Evolutionary conservation across 2,113 vertebrate species (phyloP).

Genomic region (Vulpes ferrilata): DNA sequence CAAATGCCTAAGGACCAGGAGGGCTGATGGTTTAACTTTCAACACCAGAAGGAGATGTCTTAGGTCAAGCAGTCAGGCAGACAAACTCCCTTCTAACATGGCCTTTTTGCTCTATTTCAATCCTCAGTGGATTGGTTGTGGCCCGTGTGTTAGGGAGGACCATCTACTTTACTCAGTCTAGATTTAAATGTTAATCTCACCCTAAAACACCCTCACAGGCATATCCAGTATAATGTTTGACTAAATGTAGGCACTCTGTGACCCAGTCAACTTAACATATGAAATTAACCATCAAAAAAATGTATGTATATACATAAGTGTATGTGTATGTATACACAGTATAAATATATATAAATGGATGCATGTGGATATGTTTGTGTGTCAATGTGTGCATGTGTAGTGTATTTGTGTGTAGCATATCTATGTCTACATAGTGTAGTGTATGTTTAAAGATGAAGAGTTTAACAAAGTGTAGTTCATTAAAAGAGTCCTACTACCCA

Average conservation of each 20-base stretch:
- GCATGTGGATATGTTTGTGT: neutral
- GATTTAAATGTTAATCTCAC: neutral
- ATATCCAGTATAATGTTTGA: neutral
- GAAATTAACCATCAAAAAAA: neutral
- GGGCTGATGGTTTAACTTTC: neutral
- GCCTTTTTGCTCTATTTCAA: neutral
- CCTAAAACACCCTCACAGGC: neutral
- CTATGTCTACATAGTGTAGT: neutral
- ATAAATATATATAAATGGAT: neutral
- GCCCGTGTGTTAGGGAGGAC: neutral
- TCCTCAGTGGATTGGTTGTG: neutral
- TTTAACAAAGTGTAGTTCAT: neutral
- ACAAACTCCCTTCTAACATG: neutral
- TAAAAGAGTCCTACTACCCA: constrained; percentile 1
- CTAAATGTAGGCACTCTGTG: neutral
- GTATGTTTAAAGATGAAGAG: constrained; percentile 5
- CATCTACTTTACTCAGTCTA: neutral
- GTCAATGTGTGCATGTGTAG: neutral
- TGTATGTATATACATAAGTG: neutral
- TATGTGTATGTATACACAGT: neutral
- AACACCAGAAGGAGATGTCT: neutral
- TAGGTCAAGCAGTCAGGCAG: neutral
- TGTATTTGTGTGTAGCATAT: neutral
- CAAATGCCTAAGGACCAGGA: neutral
- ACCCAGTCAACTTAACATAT: neutral